phyloP scores from a whole-genome alignment of 2,797 vertebrate genomes.

The Bucorvus abyssinicus region DNA sequence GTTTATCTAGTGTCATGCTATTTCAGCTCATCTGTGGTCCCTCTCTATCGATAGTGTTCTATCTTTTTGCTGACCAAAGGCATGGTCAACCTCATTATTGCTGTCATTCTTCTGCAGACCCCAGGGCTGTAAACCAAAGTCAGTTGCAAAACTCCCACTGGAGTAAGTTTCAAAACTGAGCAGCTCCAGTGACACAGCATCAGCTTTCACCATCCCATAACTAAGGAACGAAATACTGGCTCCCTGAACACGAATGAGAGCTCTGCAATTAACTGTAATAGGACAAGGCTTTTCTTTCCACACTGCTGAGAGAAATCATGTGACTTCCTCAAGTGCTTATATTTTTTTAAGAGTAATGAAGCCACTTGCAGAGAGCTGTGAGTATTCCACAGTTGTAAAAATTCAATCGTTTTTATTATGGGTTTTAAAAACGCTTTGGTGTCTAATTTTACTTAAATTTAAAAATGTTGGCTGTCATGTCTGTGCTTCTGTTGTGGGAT shows the following conservation, averaged over 20 bases:
- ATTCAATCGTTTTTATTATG: not conserved
- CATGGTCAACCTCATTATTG: not conserved
- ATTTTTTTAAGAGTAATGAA: not conserved
- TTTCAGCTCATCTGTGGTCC: not conserved
- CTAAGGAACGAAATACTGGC: not conserved
- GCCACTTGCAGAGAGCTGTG: not conserved
- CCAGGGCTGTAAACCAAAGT: not conserved
- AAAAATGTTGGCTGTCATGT: not conserved
- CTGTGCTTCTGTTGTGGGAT: not conserved
- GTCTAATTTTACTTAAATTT: slow-evolving; percentile 23
- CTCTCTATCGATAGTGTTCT: not conserved
- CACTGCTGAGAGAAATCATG: not conserved
- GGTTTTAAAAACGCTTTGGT: slow-evolving; percentile 7
- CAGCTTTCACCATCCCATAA: not conserved
- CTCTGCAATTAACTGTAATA: not conserved
- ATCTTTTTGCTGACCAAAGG: not conserved
- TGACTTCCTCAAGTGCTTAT: not conserved
- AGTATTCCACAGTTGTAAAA: slow-evolving; percentile 1
- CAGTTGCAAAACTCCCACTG: not conserved
- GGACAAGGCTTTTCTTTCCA: not conserved
- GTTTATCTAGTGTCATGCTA: not conserved
- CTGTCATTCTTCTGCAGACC: not conserved
- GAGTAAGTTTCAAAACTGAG: not conserved
- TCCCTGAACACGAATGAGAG: not conserved
- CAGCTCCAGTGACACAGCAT: not conserved